phyloP scores from a whole-genome alignment of 2,797 vertebrate species.

The Anguilla pacifica region DNA sequence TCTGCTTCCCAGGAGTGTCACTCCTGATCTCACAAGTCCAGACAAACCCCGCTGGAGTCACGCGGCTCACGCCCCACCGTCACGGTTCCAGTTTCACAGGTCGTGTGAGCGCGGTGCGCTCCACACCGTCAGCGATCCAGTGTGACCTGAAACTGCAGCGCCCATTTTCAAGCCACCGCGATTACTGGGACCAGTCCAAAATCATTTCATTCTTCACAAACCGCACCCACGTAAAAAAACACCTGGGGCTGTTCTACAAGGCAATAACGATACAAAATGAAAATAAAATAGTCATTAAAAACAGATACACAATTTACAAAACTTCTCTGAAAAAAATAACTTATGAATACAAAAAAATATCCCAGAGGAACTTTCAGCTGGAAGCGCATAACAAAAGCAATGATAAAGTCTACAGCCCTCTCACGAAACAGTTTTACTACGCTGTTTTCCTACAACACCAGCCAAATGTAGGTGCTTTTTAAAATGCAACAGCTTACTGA shows the following conservation, averaged over 20 bases:
- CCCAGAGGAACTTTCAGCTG: neutral
- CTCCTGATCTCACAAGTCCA: constrained; percentile 24
- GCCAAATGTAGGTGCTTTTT: neutral
- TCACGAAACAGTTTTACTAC: neutral
- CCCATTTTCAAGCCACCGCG: neutral
- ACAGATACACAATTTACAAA: neutral
- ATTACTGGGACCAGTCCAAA: neutral
- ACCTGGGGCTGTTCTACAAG: neutral
- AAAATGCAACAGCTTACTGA: neutral
- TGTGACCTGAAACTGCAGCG: neutral
- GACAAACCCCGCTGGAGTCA: constrained; percentile 19
- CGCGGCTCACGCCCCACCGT: neutral
- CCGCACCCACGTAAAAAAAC: neutral
- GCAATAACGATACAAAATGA: neutral
- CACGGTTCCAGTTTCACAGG: neutral
- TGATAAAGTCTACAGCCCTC: neutral
- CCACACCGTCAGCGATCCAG: neutral
- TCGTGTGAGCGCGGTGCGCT: neutral
- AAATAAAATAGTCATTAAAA: neutral
- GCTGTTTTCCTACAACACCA: neutral
- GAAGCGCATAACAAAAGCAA: neutral
- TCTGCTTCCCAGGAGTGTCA: neutral
- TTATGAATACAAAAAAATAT: neutral
- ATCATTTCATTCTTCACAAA: no score
- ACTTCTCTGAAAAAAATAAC: neutral